Base-by-base conservation (phyloP, 2,113 vertebrate genomes). In the Embiotoca jacksoni region DNA sequence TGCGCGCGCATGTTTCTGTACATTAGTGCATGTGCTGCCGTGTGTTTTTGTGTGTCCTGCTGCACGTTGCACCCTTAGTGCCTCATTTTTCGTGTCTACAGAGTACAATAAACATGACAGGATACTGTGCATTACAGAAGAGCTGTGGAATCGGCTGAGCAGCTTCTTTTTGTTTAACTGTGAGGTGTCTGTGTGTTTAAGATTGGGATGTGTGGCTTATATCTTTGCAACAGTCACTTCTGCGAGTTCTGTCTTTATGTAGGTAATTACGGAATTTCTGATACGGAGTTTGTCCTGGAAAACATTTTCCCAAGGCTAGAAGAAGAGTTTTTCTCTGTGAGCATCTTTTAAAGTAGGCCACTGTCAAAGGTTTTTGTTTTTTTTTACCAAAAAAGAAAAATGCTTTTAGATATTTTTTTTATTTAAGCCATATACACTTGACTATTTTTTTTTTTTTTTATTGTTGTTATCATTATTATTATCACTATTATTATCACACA, bases 71-170 rank as follows among this genome's bases (percentile, higher is more conserved):
- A 32, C 30, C 39, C 61, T 49, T 54, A 67, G 39, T 37, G 67
- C 62, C 33, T 77, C 37, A 35, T 84, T 63, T 56, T 70, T 14
- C 2, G 32, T 46, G 70, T 59, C 36, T 36, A 23, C 32, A 56
- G 52, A 59, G 57, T 30, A 31, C 57, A 67, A 79, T 81, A 72
- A 80, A 80, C 64, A 84, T 47, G n/a, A 37, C 70, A 70, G 36
- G 49, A 52, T 31, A 68, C 31, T 35, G 70, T 64, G 11, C 13
- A 33, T 82, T 58, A 58, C 13, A 67, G 23, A 65, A 52, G 16
- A 65, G 11, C 32, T 1, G 9, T 49, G 15, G 50, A 36, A 46
- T 32, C 3, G 16, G 37, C 30, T 52, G 4, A 59, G 50, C 10
- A 47, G 46, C n/a, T 65, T 58, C 44, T 3, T 46, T 32, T n/a